Evolutionary conservation across 1,140 invertebrate genomes (phyloP).

Genomic region (Papilio glaucus): DNA sequence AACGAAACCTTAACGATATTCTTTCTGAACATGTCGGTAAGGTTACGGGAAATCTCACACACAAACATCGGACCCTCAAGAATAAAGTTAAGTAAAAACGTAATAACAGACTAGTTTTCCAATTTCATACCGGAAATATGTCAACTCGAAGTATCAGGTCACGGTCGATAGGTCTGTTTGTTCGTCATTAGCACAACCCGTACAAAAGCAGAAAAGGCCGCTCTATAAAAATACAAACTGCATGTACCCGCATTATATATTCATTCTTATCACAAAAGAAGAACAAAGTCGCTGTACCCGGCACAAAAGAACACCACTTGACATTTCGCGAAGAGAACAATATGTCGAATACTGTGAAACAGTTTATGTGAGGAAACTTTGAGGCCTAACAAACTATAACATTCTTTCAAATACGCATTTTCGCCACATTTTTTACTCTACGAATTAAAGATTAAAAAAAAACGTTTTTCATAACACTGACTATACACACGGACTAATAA

Average conservation of each 20-base stretch:
- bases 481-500: too few species aligned
- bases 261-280: constrained; percentile 29
- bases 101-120: constrained; percentile 7
- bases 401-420: neutral
- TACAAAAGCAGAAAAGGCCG: constrained; percentile 17
- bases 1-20: constrained; percentile 29
- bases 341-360: constrained; percentile 17
- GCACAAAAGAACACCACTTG: constrained; percentile 23
- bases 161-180: constrained; percentile 32
- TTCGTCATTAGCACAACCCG: constrained; percentile 32
- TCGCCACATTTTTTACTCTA: neutral
- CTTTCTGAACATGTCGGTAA: neutral
- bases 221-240: constrained; percentile 24
- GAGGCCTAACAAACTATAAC: neutral
- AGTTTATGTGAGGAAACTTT: neutral
- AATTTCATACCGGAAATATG: neutral
- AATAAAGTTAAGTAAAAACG: neutral
- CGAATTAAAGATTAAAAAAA: too few species aligned
- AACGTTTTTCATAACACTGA: too few species aligned
- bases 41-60: neutral
- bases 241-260: constrained; percentile 19
- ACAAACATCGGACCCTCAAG: neutral
- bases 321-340: constrained; percentile 4
- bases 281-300: constrained; percentile 5
- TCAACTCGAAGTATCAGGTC: constrained; percentile 25